Evolutionary conservation across 2,797 vertebrate species (phyloP).

Genomic region (Coluber constrictor): DNA sequence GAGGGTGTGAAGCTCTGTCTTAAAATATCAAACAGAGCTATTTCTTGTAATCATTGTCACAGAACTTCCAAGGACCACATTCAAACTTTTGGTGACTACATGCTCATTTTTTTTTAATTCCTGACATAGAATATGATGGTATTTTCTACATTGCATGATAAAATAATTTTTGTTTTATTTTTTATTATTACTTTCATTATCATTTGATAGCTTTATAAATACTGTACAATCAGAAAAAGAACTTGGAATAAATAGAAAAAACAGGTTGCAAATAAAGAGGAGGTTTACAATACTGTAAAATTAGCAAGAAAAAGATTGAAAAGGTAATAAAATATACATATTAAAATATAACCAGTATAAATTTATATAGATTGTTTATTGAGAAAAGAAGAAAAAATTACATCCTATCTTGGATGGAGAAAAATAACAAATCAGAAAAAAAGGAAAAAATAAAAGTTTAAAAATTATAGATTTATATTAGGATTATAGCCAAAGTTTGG

Average conservation of each 20-base stretch:
- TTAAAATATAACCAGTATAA: not conserved
- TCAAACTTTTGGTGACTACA: not conserved
- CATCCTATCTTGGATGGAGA: not conserved
- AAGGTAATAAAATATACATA: not conserved
- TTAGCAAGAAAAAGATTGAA: not conserved
- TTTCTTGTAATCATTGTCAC: not conserved
- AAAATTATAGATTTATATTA: not conserved
- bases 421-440: not conserved
- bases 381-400: not conserved
- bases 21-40: not conserved
- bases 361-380: not conserved
- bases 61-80: not conserved
- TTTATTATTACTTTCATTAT: not conserved
- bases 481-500: not conserved
- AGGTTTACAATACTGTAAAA: not conserved
- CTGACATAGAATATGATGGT: not conserved
- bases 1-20: not conserved
- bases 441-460: not conserved
- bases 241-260: not conserved
- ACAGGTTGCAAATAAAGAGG: not conserved
- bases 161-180: not conserved
- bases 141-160: not conserved
- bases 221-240: not conserved
- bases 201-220: not conserved
- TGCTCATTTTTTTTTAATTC: not conserved